A percentile compares a stretch with the other conserved stretches of the same genome.
These are phyloP conservation scores for Tarsius wallacei DNA, from an alignment of 2,797 vertebrate genomes.

Conservation along the genomic window DNA sequence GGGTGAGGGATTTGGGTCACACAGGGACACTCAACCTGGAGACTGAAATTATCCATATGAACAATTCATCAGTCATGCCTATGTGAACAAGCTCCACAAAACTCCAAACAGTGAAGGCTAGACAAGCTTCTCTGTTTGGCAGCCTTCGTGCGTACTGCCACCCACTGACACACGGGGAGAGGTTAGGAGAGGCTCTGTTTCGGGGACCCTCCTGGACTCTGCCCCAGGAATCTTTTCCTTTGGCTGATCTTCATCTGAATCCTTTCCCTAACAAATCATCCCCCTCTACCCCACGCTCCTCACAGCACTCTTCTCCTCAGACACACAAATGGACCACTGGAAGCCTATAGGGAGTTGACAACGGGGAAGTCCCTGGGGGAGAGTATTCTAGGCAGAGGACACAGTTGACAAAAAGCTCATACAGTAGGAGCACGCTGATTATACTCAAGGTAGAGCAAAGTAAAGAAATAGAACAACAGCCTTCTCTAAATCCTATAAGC, in stretches of 20 bases:
- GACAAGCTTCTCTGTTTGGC: not conserved
- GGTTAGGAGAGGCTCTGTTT: not conserved
- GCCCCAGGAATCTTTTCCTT: conserved; percentile 1
- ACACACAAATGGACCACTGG: no score
- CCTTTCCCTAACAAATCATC: conserved; percentile 27
- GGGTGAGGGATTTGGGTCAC: not conserved
- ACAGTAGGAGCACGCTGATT: no score
- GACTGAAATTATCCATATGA: not conserved
- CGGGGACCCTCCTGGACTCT: not conserved
- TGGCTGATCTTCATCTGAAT: conserved; percentile 17
- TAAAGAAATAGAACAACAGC: not conserved
- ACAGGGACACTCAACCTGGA: not conserved
- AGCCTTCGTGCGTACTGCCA: not conserved
- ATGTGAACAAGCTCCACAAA: not conserved
- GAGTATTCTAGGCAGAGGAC: no score
- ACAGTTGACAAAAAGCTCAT: no score
- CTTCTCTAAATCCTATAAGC: conserved; percentile 3
- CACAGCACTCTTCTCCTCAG: no score
- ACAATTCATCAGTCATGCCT: not conserved
- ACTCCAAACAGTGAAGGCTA: not conserved
- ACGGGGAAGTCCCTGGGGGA: no score
- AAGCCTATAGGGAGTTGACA: no score
- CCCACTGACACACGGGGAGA: not conserved
- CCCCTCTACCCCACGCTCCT: no score
- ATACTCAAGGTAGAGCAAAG: no score